Conservation (phyloP, 2,113 vertebrate species). For the Dipodomys stephensi region DNA sequence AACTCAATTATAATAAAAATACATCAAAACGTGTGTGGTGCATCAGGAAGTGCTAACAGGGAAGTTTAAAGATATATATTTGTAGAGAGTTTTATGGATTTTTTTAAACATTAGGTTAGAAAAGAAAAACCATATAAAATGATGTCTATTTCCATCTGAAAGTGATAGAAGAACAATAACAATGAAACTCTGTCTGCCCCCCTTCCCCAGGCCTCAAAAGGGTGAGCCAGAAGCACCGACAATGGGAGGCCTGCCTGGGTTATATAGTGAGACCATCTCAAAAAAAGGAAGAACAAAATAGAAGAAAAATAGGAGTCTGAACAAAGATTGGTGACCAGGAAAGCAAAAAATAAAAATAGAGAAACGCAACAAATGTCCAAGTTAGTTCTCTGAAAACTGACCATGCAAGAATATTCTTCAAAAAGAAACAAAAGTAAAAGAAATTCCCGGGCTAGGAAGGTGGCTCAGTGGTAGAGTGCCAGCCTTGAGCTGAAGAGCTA, state of each 20-base stretch:
- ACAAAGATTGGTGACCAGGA: not conserved
- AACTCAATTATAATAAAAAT: not conserved
- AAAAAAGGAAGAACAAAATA: not conserved
- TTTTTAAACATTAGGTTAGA: not conserved
- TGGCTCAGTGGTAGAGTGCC: too few relatives aligned
- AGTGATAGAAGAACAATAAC: not conserved
- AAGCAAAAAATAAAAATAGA: not conserved
- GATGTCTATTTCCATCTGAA: not conserved
- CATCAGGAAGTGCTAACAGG: not conserved
- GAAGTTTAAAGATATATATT: not conserved
- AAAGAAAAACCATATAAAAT: not conserved
- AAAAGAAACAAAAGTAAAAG: too few relatives aligned
- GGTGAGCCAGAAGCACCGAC: too few relatives aligned
- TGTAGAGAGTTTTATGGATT: too few relatives aligned
- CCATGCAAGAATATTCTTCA: not conserved
- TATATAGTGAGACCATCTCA: too few relatives aligned
- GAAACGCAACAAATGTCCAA: not conserved
- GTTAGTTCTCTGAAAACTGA: not conserved
- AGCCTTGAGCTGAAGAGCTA: too few relatives aligned
- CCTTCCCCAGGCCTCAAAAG: too few relatives aligned
- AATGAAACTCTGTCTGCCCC: not conserved
- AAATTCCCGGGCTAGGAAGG: too few relatives aligned
- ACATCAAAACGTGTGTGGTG: not conserved
- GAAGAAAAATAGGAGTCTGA: not conserved
- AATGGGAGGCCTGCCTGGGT: too few relatives aligned